Evolutionary conservation across 1,140 invertebrate genomes (phyloP).

Genomic region (Caenorhabditis remanei): DNA sequence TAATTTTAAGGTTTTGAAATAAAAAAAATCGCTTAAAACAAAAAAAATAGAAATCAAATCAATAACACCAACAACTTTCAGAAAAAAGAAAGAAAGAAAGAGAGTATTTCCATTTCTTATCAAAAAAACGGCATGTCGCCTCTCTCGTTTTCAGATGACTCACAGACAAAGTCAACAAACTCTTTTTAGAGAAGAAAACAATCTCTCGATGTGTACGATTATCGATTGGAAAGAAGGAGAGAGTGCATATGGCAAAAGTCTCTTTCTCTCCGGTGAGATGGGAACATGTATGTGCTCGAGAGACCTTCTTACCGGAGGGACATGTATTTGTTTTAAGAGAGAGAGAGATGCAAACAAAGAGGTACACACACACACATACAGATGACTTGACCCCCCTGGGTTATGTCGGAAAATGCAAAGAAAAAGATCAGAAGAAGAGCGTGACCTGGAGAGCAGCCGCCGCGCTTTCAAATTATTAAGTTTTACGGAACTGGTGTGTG

Average conservation of each 20-base stretch:
- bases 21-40: too few species aligned
- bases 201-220: neutral
- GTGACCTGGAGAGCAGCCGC: too few species aligned
- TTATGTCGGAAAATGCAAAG: too few species aligned
- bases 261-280: neutral
- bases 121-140: too few species aligned
- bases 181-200: neutral
- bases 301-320: neutral
- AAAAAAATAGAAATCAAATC: too few species aligned
- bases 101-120: neutral
- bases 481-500: too few species aligned
- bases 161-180: constrained; percentile 14
- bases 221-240: constrained; percentile 6
- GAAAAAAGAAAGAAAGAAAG: too few species aligned
- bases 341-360: neutral
- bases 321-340: constrained; percentile 18
- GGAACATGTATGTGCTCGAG: constrained; percentile 48
- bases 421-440: too few species aligned
- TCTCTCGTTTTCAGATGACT: neutral
- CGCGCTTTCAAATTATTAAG: too few species aligned
- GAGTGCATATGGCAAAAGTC: constrained; percentile 28
- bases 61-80: too few species aligned
- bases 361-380: neutral
- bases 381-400: too few species aligned
- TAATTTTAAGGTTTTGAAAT: too few species aligned